Conservation (phyloP, 2,113 vertebrate species). For the Diadophis punctatus region DNA sequence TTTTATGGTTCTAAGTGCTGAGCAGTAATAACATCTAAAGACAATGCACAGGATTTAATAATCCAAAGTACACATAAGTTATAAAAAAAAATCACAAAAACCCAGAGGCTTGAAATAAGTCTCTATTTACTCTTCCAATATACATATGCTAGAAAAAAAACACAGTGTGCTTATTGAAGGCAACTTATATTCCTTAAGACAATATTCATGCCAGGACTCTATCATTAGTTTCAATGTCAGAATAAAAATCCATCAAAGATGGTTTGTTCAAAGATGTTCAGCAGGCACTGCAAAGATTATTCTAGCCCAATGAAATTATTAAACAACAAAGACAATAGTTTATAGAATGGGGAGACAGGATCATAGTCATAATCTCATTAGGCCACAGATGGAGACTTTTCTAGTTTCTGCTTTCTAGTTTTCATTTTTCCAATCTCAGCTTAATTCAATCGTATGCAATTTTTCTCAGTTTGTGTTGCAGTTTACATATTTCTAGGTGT, state of each 20-base stretch:
- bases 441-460: not conserved
- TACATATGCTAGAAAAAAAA: not conserved
- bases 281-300: not conserved
- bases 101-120: not conserved
- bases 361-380: not conserved
- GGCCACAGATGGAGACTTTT: not conserved
- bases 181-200: not conserved
- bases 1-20: conserved; percentile 25
- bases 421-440: not conserved
- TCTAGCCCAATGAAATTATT: not conserved
- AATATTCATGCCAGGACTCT: not conserved
- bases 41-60: not conserved
- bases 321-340: not conserved
- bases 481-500: not conserved
- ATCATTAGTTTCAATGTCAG: not conserved
- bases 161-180: not conserved
- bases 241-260: not conserved
- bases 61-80: conserved; percentile 14
- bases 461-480: not conserved
- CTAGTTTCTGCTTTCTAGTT: not conserved
- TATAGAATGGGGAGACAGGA: not conserved
- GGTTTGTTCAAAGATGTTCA: not conserved
- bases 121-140: not conserved
- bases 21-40: not conserved
- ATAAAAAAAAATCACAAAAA: conserved; percentile 8